Evolutionary conservation across 2,888 invertebrate species (phyloP), one percentile per base, ranked within the genome.

Genomic region (Oligia strigilis): DNA sequence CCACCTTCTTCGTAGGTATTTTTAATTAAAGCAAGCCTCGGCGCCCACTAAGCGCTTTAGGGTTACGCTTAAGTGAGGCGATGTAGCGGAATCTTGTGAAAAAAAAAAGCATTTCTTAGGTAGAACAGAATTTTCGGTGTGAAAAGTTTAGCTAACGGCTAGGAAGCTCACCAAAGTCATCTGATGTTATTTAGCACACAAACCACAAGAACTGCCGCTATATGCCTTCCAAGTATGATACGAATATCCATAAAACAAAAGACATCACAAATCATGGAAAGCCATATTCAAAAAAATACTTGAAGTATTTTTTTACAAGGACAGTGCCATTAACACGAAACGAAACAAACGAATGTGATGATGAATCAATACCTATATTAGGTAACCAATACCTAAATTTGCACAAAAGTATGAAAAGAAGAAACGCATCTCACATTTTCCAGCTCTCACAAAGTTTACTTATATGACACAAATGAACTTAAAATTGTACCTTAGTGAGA

Each of bases 21-120:
- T 95, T 95, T 95, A 95, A 95, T 95, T 95, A 94, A 93, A 92
- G 88, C 88, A 88, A 90, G 89, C 87, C 88, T 87, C 88, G 88
- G 77, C 89, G 87, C 88, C 85, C 88, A 79, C 89, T 91, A 89
- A 91, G 89, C 89, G 88, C 86, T 89, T 88, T 73, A 72, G 79
- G 81, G 66, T 69, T 76, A 78, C 75, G 72, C 71, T 72, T 74
- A 29, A 78, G 71, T 80, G 43, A 65, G 8, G 52, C 79, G 84
- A 75, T 79, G 36, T 36, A 81, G 89, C 87, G 88, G 65, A 13
- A 9, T 23, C 5, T 14, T 19, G 36, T 13, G 5, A 43, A 52
- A 52, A 82, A 49, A n/a, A 1, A 40, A 8, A 49, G 2, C 2
- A 5, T n/a, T 13, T 62, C 1, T 23, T 62, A 11, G 6, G 14